Evolutionary conservation across 23 tunicate species (phyloP).

Genomic region (Trididemnum miniatum): DNA sequence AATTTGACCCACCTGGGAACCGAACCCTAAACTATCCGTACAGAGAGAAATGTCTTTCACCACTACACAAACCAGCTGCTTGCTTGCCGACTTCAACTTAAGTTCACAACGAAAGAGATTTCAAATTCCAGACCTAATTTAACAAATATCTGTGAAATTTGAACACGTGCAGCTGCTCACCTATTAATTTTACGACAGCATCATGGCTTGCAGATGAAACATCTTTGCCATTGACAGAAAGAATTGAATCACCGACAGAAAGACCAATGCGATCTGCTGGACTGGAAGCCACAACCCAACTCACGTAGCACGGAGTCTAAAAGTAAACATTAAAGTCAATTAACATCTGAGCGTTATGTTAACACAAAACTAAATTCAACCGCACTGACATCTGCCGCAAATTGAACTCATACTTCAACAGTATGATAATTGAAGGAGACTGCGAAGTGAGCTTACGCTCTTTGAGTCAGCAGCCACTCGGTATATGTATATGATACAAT

Average conservation of each 20-base stretch:
- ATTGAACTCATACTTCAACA: not conserved
- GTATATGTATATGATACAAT: too few species aligned
- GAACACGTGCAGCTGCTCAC: conserved; percentile 18
- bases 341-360: too few species aligned
- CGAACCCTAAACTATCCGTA: too few species aligned
- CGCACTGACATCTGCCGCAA: not conserved
- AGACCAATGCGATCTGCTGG: conserved; percentile 73
- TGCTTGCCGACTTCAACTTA: too few species aligned
- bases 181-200: conserved; percentile 66
- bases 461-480: not conserved
- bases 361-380: not conserved
- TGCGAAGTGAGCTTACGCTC: not conserved
- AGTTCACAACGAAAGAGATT: too few species aligned
- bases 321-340: too few species aligned
- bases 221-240: conserved; percentile 69
- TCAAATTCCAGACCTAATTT: too few species aligned
- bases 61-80: too few species aligned
- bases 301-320: conserved; percentile 73
- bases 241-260: conserved; percentile 62
- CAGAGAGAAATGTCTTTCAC: too few species aligned
- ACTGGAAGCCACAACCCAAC: conserved; percentile 61
- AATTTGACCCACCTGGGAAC: too few species aligned
- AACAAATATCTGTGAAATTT: too few species aligned
- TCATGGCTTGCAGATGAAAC: conserved; percentile 62
- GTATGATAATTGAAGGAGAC: too few species aligned